Base-by-base conservation (phyloP, 2,888 invertebrate genomes). In the Parnassius apollo region DNA sequence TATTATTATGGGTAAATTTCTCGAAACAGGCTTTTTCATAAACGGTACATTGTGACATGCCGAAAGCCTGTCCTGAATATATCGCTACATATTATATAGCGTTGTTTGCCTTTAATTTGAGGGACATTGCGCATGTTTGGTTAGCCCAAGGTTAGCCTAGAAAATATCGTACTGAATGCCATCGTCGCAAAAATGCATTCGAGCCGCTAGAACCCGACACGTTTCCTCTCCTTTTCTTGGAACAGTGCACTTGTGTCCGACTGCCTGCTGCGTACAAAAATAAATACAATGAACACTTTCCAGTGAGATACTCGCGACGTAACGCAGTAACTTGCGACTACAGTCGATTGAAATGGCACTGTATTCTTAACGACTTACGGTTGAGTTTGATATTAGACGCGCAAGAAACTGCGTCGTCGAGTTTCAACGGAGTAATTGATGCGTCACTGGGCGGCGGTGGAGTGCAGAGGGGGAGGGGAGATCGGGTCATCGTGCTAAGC, bases 401-500 rank as follows among this genome's bases (percentile, higher is more conserved):
- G 35, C n/a, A 52, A 46, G 42, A 51, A 3, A 45, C 42, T 45
- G 18, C 45, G 56, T 35, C 42, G 56, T 51, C 55, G 49, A 42
- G 51, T 48, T 51, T 35, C 48, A 51, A 51, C 57, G 53, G 57
- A 60, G 60, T 56, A 64, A 64, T 64, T 64, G 64, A 64, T 64
- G 64, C 65, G 65, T 65, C 65, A 65, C 65, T 51, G 56, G 46
- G 51, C 12, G 61, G 56, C 56, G 65, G 52, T 7, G 49, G 45
- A 42, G 61, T 1, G 61, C 42, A 53, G 44, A 58, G 22, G 25
- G 25, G 8, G 25, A 79, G 81, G 74, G 74, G 78, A 70, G 75
- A 72, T 70, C 88, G 78, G 89, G 89, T 89, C 89, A 89, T 89
- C 89, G 89, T 82, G 85, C 89, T 83, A 77, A 75, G 78, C 78